These are phyloP conservation scores for Cettia cetti DNA, from an alignment of 2,113 vertebrate genomes.

Conservation along the genomic window DNA sequence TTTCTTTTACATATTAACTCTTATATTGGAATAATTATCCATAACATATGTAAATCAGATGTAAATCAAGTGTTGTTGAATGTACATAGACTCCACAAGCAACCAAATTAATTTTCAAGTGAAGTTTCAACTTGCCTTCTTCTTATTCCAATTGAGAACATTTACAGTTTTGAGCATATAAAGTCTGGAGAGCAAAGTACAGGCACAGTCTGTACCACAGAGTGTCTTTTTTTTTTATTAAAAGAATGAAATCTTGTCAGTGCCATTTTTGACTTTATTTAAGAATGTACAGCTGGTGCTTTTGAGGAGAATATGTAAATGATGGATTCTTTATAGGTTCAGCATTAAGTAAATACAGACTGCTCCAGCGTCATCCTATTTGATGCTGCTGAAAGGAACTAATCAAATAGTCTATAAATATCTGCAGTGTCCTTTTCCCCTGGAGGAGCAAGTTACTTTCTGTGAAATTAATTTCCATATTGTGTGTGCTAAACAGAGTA, in stretches of 20 bases:
- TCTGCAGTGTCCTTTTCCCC: neutral
- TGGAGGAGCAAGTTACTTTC: neutral
- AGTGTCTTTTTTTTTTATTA: slow-evolving; percentile 37
- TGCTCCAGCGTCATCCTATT: neutral
- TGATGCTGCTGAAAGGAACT: neutral
- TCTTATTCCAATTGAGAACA: slow-evolving; percentile 29
- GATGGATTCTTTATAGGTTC: slow-evolving; percentile 34
- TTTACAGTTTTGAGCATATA: slow-evolving; percentile 17
- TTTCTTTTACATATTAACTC: neutral
- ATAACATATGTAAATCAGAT: slow-evolving; percentile 43
- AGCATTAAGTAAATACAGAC: slow-evolving; percentile 43
- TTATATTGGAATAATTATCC: slow-evolving; percentile 14
- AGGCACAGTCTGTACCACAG: slow-evolving; percentile 23
- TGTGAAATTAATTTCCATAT: neutral
- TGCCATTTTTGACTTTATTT: slow-evolving; percentile 67
- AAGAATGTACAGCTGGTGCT: slow-evolving; percentile 53
- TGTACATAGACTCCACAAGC: neutral
- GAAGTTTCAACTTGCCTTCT: slow-evolving; percentile 32
- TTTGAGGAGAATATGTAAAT: slow-evolving; percentile 64
- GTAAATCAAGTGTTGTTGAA: slow-evolving; percentile 37
- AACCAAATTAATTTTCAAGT: slow-evolving; percentile 51
- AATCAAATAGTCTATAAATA: slow-evolving; percentile 28
- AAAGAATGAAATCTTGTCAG: slow-evolving; percentile 55
- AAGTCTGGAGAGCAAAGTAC: slow-evolving; percentile 46
- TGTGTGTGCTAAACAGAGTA: neutral